A percentile compares a stretch with the other conserved stretches of the same genome.
phyloP scores from a whole-genome alignment of 2,113 vertebrate species.

The Indri indri region DNA sequence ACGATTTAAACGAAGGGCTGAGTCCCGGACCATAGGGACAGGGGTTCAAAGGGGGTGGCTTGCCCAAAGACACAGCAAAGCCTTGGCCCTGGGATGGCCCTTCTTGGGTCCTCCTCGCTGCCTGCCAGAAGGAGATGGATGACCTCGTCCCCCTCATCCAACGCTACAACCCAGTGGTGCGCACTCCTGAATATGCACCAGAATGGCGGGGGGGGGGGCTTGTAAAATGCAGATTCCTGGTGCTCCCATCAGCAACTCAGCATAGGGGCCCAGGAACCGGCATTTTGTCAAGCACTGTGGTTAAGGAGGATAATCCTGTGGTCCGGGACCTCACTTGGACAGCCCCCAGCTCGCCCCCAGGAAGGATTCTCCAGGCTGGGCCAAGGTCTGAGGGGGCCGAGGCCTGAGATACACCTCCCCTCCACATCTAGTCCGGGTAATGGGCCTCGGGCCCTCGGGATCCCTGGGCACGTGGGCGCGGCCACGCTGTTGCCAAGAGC shows the following conservation, averaged over 20 bases:
- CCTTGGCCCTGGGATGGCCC: background rate
- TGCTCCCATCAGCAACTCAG: background rate
- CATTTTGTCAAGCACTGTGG: background rate
- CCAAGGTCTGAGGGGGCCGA: background rate
- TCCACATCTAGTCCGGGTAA: background rate
- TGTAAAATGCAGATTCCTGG: background rate
- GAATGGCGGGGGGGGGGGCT: too few species aligned
- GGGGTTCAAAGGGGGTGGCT: background rate
- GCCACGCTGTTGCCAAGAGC: fast-evolving
- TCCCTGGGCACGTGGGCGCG: background rate
- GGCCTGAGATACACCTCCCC: background rate
- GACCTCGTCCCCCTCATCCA: background rate
- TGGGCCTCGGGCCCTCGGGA: background rate
- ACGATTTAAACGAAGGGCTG: background rate
- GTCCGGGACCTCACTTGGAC: background rate
- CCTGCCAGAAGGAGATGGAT: background rate
- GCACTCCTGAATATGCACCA: background rate
- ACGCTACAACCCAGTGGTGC: fast-evolving
- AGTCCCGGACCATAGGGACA: background rate
- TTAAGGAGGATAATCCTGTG: background rate
- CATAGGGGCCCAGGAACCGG: background rate
- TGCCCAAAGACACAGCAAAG: background rate
- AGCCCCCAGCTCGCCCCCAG: background rate
- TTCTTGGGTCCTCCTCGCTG: background rate
- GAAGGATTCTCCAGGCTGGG: background rate